A percentile compares a stretch with the other conserved stretches of the same genome.
Evolutionary conservation across 2,797 vertebrate species (phyloP).

Genomic region (Pteronotus mesoamericanus): DNA sequence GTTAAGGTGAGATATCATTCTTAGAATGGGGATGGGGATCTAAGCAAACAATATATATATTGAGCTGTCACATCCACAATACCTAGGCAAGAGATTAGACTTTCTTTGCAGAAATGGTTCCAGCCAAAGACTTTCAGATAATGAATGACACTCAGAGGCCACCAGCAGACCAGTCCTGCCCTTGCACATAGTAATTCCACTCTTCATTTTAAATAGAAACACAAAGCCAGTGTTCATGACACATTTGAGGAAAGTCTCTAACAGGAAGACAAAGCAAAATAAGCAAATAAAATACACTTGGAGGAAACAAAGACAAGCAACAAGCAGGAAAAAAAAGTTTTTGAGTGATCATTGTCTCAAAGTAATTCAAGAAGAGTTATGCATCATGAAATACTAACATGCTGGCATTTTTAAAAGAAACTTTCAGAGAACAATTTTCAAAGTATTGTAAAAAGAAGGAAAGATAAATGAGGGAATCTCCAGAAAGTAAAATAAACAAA

Average conservation of each 20-base stretch:
- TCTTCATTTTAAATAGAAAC: conserved; percentile 13
- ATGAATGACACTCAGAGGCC: not conserved
- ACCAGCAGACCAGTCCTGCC: not conserved
- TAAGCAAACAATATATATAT: not conserved
- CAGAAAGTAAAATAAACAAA: conserved; percentile 10
- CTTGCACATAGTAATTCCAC: not conserved
- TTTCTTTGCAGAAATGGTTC: not conserved
- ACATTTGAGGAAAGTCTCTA: conserved; percentile 18
- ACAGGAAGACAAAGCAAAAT: conserved; percentile 32
- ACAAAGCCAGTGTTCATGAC: not conserved
- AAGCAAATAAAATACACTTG: conserved; percentile 11
- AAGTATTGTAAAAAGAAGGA: not conserved
- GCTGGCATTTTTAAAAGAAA: not conserved
- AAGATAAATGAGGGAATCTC: not conserved
- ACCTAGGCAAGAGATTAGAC: not conserved
- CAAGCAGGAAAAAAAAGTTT: not conserved
- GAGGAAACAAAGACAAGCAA: conserved; percentile 25
- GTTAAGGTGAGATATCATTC: not conserved
- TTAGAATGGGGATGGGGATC: not conserved
- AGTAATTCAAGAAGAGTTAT: conserved; percentile 23
- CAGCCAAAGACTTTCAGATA: not conserved
- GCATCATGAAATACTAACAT: conserved; percentile 28
- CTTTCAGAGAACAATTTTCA: not conserved
- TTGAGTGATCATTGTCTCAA: not conserved
- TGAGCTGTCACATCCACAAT: not conserved